Base-by-base conservation (phyloP, 1,140 invertebrate species). In the Drosophila murphyi region DNA sequence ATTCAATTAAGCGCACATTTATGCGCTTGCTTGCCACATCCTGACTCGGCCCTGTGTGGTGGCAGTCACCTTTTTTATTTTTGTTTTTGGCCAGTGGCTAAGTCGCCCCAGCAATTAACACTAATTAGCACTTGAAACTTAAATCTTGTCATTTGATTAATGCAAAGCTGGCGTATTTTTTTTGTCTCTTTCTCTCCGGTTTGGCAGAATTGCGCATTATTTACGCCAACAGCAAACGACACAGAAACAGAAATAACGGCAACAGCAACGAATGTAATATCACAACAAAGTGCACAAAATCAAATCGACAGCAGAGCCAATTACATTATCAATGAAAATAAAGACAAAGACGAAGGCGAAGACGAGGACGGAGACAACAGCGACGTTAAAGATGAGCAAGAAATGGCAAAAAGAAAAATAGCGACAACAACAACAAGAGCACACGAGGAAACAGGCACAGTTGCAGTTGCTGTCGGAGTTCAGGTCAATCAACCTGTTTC, bases 401-500 rank as follows among this genome's bases (percentile, higher is more conserved):
- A 74, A 78, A 80, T 82, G 29, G 70, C 72, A 74, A 59, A 51
- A 57, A 51, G 67, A 61, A 48, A 62, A 48, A 31, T 67, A 65
- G 31, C 45, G 62, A 20, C 56, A 20, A 5, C 57, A 55, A 34
- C 57, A 57, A 34, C 62, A 37, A 56, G 20, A 29, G 47, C 60
- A 32, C 45, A 39, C 51, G 82, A 79, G 74, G 71, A 85, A 88
- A 80, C 78, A 63, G 51, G 63, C 77, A 65, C 39, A 62, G 52
- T 61, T 10, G 35, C 20, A 35, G 45, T 57, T 7, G 73, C 71
- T 60, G 82, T 64, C 55, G 75, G 63, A 78, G 80, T 71, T 72
- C 89, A 88, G 88, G 88, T 91, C 88, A 91, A 75, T 91, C 82
- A 91, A 91, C 88, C 88, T 91, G 88, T 91, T 91, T 89, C 80